Base-by-base conservation (phyloP, 2,888 invertebrate genomes). In the Tetragnatha montana region DNA sequence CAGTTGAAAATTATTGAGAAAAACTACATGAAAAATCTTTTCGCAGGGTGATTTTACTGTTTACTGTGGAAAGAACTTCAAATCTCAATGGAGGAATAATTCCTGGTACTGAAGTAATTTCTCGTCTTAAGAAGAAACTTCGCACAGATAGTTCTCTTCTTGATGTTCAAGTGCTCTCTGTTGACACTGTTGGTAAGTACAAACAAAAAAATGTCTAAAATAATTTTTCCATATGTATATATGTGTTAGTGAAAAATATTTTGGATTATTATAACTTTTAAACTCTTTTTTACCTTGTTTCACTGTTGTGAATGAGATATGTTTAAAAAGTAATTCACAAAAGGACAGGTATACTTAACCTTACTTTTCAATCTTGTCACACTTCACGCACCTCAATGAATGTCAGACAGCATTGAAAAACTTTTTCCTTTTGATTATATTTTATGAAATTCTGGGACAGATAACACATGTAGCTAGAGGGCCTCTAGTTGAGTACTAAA, bases 111-210 rank as follows among this genome's bases (percentile, higher is more conserved):
- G 95, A 95, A 91, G 95, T 96, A 19, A 96, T 96, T 8, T 94
- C 94, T 21, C 94, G 95, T 90, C 94, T 97, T 47, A 95, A 96
- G 91, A 95, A 95, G 92, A 96, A 96, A 93, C 93, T 97, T 19
- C 94, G 95, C 91, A 95, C 96, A 88, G 96, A 96, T 93, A 95
- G 95, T 6, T 95, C 96, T 19, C 95, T 97, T 17, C 93, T 97
- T 73, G 95, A 96, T 93, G 94, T 96, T 91, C 95, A 96, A n/a
- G 96, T 97, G 68, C 95, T 96, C 35, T 95, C 95, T 91, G 95
- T 98, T 85, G 96, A 97, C 92, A 97, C 98, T 1, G 95, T 96
- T 68, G 92, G 93, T 94, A 92, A 21, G 80, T 79, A 35, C 35
- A 35, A 35, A 2, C 35, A 35, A 35, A 35, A 35, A 35, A 2